Conservation (phyloP, 1,140 invertebrate genomes). For the Laodelphax striatellus region DNA sequence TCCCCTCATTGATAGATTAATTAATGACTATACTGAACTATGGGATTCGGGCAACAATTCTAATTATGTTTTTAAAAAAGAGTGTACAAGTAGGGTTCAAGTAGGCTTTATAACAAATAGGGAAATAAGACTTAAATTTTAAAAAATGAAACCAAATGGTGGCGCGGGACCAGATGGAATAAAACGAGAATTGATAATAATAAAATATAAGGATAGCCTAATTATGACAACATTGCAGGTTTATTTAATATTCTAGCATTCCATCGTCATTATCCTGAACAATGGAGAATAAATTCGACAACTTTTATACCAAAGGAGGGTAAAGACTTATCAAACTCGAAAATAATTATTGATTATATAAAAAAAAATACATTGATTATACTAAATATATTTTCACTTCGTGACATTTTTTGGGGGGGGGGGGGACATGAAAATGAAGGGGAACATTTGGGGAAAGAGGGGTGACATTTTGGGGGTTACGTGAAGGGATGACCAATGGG, state of each 20-base stretch:
- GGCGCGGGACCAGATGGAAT: constrained; percentile 8
- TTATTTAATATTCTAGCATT: constrained; percentile 14
- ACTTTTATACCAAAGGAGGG: constrained; percentile 24
- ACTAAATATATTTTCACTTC: too few relatives aligned
- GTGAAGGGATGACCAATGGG: too few relatives aligned
- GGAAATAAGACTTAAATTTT: not conserved
- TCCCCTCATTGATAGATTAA: not conserved
- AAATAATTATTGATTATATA: too few relatives aligned
- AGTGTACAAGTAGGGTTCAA: not conserved
- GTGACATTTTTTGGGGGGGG: too few relatives aligned
- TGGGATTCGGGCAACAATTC: not conserved
- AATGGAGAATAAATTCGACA: constrained; percentile 20
- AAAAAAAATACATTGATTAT: too few relatives aligned
- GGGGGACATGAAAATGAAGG: too few relatives aligned
- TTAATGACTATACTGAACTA: not conserved
- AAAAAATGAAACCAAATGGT: not conserved
- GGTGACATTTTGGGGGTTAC: too few relatives aligned
- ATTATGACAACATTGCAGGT: not conserved
- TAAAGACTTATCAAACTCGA: constrained; percentile 6
- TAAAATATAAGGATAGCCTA: too few relatives aligned
- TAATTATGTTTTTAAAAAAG: too few relatives aligned
- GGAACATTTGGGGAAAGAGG: too few relatives aligned
- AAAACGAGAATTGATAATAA: not conserved
- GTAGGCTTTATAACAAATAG: not conserved
- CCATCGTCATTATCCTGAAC: not conserved